Evolutionary conservation across 1,140 invertebrate species (phyloP).

Genomic region (Pogonomyrmex barbatus): DNA sequence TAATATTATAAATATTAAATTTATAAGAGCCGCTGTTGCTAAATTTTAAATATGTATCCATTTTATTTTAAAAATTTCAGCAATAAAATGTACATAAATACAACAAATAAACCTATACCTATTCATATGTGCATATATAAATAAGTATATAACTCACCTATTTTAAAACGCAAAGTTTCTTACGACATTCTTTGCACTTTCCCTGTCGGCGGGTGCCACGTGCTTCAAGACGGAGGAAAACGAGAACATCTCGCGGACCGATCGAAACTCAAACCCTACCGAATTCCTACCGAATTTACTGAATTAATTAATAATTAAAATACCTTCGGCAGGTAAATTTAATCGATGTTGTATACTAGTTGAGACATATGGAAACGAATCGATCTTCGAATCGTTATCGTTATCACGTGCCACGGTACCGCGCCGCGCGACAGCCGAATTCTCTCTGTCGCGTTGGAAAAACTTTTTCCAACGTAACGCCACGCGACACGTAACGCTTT

Average conservation of each 20-base stretch:
- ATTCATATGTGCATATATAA: too few relatives aligned
- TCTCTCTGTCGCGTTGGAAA: conserved; percentile 31
- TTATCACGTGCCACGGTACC: background rate
- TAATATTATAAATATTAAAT: too few relatives aligned
- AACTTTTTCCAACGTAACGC: conserved; percentile 38
- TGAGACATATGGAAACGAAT: background rate
- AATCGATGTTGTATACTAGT: background rate
- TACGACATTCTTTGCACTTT: background rate
- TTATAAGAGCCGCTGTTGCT: too few relatives aligned
- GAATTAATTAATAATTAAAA: background rate
- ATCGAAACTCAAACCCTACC: background rate
- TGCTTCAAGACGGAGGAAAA: background rate
- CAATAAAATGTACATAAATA: too few relatives aligned
- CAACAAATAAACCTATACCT: too few relatives aligned
- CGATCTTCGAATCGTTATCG: background rate
- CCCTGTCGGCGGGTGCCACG: conserved; percentile 14
- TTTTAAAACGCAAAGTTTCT: background rate
- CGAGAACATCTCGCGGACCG: conserved; percentile 12
- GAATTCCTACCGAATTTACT: background rate
- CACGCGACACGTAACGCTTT: conserved; percentile 76
- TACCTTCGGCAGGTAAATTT: background rate
- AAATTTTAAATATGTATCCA: too few relatives aligned
- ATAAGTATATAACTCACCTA: background rate
- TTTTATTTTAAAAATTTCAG: too few relatives aligned
- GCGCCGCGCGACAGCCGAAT: conserved; percentile 15